Evolutionary conservation across 2,888 invertebrate genomes (phyloP).

Genomic region (Hymenopus coronatus): DNA sequence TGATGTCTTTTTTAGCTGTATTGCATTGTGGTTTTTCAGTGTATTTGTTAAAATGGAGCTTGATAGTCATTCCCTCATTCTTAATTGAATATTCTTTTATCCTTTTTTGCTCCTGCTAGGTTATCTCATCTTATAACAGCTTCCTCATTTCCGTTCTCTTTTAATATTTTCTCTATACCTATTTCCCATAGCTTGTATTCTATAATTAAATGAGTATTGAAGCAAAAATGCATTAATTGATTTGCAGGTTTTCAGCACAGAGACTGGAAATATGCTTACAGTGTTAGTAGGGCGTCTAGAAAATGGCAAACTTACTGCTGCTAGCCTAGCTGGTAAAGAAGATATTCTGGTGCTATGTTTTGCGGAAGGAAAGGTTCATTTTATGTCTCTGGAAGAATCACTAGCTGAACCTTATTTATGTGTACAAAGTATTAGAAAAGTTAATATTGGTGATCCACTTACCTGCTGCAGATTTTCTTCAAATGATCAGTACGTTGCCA

Average conservation of each 20-base stretch:
- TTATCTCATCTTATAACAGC: too few relatives aligned
- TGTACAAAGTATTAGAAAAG: constrained; percentile 32
- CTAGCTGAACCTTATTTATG: constrained; percentile 28
- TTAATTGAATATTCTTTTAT: too few relatives aligned
- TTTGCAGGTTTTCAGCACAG: constrained; percentile 11
- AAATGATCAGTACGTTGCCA: constrained; percentile 58
- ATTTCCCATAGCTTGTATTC: too few relatives aligned
- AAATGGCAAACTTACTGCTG: constrained; percentile 34
- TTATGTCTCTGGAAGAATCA: constrained; percentile 39
- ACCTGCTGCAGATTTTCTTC: constrained; percentile 46
- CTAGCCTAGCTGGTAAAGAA: constrained; percentile 34
- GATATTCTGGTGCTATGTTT: constrained; percentile 37
- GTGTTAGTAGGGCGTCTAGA: background rate
- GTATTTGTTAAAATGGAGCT: too few relatives aligned
- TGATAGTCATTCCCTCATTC: too few relatives aligned
- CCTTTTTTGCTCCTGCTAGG: too few relatives aligned
- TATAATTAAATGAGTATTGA: too few relatives aligned
- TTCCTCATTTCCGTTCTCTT: too few relatives aligned
- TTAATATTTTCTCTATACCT: too few relatives aligned
- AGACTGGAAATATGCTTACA: background rate
- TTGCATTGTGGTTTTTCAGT: too few relatives aligned
- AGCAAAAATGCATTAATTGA: background rate
- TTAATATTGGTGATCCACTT: constrained; percentile 32
- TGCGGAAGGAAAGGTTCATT: constrained; percentile 30
- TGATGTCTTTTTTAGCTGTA: too few relatives aligned